A percentile compares a stretch with the other conserved stretches of the same genome.
Conservation (phyloP, 1,140 invertebrate genomes). For the Acyrthosiphon pisum region DNA sequence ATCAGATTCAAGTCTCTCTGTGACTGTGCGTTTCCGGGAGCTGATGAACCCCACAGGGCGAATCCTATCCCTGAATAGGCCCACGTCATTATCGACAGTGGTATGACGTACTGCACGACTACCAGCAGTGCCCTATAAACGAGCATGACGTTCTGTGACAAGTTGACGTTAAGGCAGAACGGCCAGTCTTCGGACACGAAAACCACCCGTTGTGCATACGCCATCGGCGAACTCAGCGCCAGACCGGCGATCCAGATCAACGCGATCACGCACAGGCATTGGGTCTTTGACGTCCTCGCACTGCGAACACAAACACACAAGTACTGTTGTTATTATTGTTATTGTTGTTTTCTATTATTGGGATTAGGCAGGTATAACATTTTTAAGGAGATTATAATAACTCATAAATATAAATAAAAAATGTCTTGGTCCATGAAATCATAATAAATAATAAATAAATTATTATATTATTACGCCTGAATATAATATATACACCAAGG, state of each 20-base stretch:
- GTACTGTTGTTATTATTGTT: background rate
- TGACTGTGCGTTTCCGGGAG: constrained; percentile 65
- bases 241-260: constrained; percentile 60
- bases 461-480: too few species aligned
- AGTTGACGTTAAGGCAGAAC: constrained; percentile 62
- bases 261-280: constrained; percentile 60
- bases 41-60: constrained; percentile 65
- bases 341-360: background rate
- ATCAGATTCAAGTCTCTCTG: constrained; percentile 65
- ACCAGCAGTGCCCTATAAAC: constrained; percentile 63
- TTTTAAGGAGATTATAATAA: background rate
- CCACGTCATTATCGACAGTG: constrained; percentile 66
- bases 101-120: constrained; percentile 67
- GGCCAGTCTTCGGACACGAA: constrained; percentile 59
- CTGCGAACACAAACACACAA: constrained; percentile 41
- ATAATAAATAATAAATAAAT: background rate
- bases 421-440: background rate
- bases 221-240: constrained; percentile 59
- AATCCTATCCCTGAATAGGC: constrained; percentile 66
- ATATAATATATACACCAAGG: too few species aligned
- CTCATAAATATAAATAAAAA: background rate
- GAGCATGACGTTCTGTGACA: constrained; percentile 60
- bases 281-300: constrained; percentile 59
- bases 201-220: constrained; percentile 59
- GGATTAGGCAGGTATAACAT: background rate